These are phyloP conservation scores for Saguinus oedipus DNA, from an alignment of 2,797 vertebrate species.

Conservation along the genomic window DNA sequence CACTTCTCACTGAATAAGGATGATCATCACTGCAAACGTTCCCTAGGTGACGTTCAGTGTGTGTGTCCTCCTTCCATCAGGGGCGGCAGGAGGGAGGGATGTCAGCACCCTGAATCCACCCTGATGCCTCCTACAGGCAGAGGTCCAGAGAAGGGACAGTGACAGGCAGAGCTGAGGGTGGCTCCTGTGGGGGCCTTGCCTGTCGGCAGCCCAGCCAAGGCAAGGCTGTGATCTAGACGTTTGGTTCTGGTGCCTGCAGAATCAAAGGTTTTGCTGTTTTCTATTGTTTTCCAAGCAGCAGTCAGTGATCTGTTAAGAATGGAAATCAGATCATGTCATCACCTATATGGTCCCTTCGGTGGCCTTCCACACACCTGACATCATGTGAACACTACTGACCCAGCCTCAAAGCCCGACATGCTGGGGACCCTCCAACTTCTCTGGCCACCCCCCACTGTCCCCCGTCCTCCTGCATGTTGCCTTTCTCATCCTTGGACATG, in stretches of 20 bases:
- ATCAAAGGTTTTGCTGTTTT: neutral
- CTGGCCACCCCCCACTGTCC: neutral
- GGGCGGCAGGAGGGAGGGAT: neutral
- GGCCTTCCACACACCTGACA: neutral
- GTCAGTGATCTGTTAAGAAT: neutral
- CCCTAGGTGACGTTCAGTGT: neutral
- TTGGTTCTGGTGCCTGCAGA: neutral
- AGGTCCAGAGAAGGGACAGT: neutral
- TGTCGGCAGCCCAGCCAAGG: neutral
- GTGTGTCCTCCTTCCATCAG: neutral
- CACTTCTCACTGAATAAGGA: neutral
- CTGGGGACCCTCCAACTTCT: neutral
- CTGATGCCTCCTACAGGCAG: neutral
- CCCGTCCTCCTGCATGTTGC: fast-evolving
- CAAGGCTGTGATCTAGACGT: neutral
- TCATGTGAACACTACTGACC: neutral
- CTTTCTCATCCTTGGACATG: neutral
- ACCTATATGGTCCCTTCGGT: neutral
- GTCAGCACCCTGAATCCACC: neutral
- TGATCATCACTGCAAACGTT: neutral
- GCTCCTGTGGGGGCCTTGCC: neutral
- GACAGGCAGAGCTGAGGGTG: neutral
- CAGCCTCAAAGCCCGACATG: fast-evolving
- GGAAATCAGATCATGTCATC: neutral
- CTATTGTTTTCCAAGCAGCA: neutral